A percentile compares a stretch with the other conserved stretches of the same genome.
phyloP scores from a whole-genome alignment of 2,888 invertebrate species.

The Plutella xylostella region DNA sequence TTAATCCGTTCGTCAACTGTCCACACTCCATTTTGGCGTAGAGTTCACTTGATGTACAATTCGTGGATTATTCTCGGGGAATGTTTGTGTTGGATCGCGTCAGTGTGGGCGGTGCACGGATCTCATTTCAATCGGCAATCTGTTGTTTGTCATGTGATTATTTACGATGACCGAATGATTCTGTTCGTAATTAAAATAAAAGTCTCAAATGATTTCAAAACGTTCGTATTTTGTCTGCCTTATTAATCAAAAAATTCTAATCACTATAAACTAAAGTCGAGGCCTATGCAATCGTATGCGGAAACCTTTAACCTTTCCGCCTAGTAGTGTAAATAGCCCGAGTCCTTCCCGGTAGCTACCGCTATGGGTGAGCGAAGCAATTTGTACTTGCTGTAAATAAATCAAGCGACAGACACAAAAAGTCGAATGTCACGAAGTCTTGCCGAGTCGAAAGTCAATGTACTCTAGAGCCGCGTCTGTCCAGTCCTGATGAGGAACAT shows the following conservation, averaged over 20 bases:
- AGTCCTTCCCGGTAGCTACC: too few relatives aligned
- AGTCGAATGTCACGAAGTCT: constrained; percentile 50
- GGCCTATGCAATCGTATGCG: too few relatives aligned
- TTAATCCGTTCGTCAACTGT: constrained; percentile 34
- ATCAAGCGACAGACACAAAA: constrained; percentile 47
- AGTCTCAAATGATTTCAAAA: too few relatives aligned
- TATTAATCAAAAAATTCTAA: too few relatives aligned
- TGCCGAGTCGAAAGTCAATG: constrained; percentile 2
- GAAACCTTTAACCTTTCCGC: too few relatives aligned
- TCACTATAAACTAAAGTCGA: too few relatives aligned
- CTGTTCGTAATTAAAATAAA: too few relatives aligned
- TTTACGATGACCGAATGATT: too few relatives aligned
- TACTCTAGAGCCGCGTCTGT: background rate
- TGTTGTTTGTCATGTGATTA: constrained; percentile 18
- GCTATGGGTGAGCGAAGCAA: too few relatives aligned
- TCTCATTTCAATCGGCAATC: constrained; percentile 45
- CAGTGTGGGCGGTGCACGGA: constrained; percentile 45
- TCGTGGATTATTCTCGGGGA: constrained; percentile 20
- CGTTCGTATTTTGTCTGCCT: too few relatives aligned
- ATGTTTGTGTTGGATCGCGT: constrained; percentile 29
- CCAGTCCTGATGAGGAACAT: background rate
- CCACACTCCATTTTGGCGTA: constrained; percentile 46
- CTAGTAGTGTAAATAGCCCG: too few relatives aligned
- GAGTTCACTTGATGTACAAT: background rate
- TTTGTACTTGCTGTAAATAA: constrained; percentile 49